A percentile compares a stretch with the other conserved stretches of the same genome.
These are phyloP conservation scores for Cordylochernes scorpioides DNA, from an alignment of 2,888 invertebrate species.

Conservation along the genomic window DNA sequence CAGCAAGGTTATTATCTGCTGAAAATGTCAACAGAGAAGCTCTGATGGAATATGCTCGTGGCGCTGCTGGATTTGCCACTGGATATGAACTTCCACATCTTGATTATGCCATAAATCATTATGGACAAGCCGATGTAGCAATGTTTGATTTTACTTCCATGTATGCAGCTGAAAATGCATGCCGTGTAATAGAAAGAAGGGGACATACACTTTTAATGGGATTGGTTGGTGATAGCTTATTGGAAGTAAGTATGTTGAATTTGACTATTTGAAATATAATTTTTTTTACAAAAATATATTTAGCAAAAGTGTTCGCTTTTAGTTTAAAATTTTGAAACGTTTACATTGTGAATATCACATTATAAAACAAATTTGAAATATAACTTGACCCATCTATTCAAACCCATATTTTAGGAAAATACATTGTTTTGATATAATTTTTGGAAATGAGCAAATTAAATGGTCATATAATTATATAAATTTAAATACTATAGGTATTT, in stretches of 20 bases:
- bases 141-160: constrained; percentile 98
- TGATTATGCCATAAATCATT: constrained; percentile 91
- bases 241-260: constrained; percentile 38
- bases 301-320: not conserved
- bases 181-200: constrained; percentile 43
- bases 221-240: constrained; percentile 77
- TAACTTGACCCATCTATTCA: too few relatives aligned
- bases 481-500: too few relatives aligned
- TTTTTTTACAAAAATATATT: constrained; percentile 1
- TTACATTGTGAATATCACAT: too few relatives aligned
- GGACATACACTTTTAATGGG: constrained; percentile 58
- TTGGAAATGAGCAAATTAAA: too few relatives aligned
- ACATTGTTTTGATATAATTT: too few relatives aligned
- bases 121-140: constrained; percentile 85
- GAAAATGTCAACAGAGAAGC: constrained; percentile 76
- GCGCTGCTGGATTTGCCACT: constrained; percentile 82
- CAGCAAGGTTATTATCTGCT: constrained; percentile 50
- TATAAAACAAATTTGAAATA: too few relatives aligned
- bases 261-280: not conserved
- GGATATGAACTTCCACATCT: constrained; percentile 53
- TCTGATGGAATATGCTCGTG: constrained; percentile 62
- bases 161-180: constrained; percentile 88
- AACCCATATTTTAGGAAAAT: too few relatives aligned
- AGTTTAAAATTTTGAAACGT: too few relatives aligned
- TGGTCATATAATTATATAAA: too few relatives aligned